Percentiles rank a stretch among this genome's conserved stretches.
Conservation (phyloP, 2,888 invertebrate species). For the Euzetes globulus region DNA sequence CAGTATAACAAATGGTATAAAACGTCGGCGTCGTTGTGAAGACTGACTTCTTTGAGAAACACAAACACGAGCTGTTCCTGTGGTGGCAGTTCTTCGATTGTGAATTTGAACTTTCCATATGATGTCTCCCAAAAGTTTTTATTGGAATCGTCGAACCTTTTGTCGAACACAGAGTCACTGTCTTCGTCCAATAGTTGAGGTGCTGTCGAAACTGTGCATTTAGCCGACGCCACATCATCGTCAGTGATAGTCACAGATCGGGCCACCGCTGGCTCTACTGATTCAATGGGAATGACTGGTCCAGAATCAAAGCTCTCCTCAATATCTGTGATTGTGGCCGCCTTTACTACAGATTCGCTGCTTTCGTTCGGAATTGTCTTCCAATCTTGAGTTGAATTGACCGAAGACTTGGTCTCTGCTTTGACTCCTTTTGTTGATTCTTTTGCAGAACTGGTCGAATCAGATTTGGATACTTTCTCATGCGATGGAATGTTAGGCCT, state of each 20-base stretch:
- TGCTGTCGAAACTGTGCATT: conserved; percentile 62
- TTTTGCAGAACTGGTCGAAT: background rate
- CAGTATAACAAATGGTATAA: conserved; percentile 86
- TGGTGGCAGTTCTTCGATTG: conserved; percentile 77
- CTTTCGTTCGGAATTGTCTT: background rate
- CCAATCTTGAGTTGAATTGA: background rate
- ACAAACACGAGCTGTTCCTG: conserved; percentile 88
- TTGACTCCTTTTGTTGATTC: background rate
- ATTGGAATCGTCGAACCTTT: conserved; percentile 47
- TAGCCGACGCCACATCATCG: conserved; percentile 70
- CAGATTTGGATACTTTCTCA: background rate
- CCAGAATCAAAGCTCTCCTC: conserved; percentile 69
- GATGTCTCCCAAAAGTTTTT: conserved; percentile 76
- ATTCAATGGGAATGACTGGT: conserved; percentile 67
- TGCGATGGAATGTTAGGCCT: background rate
- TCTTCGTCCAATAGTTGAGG: conserved; percentile 53
- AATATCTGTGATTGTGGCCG: conserved; percentile 89
- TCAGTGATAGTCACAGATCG: conserved; percentile 79
- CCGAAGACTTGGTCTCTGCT: background rate
- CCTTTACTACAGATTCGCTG: conserved; percentile 49
- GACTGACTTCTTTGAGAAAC: conserved; percentile 56
- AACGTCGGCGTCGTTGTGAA: conserved; percentile 70
- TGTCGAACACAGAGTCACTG: conserved; percentile 6
- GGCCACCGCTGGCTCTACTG: conserved; percentile 67
- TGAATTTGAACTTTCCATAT: conserved; percentile 84